Evolutionary conservation across 2,113 vertebrate genomes (phyloP).

Genomic region (Diphyllodes magnificus): DNA sequence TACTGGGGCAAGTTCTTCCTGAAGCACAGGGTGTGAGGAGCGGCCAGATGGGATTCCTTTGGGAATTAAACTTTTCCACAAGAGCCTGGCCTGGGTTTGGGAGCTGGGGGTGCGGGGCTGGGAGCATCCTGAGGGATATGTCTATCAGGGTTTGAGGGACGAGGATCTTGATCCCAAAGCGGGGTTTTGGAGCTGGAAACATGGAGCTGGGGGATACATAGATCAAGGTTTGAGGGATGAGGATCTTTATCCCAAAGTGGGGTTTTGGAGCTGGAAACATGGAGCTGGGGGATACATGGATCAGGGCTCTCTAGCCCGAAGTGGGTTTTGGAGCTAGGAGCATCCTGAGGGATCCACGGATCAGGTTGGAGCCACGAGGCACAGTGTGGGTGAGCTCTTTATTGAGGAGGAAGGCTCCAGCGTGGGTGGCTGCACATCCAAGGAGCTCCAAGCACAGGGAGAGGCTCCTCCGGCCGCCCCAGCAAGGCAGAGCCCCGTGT

Average conservation of each 20-base stretch:
- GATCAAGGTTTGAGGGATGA: neutral
- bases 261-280: neutral
- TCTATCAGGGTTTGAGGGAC: too few relatives aligned
- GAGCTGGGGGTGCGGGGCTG: neutral
- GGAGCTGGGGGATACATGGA: neutral
- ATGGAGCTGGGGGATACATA: neutral
- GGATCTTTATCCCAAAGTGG: too few relatives aligned
- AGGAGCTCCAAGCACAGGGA: neutral
- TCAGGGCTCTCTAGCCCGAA: neutral
- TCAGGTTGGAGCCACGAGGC: neutral
- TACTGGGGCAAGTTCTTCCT: conserved; percentile 87
- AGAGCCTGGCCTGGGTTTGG: too few relatives aligned
- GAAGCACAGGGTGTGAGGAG: conserved; percentile 73
- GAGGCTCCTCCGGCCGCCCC: neutral
- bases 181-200: too few relatives aligned
- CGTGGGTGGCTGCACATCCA: neutral
- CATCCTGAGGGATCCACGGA: neutral
- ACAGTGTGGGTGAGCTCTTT: conserved; percentile 17
- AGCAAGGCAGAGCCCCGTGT: neutral
- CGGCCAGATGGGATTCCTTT: fast-evolving
- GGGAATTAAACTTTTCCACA: neutral
- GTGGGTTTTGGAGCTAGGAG: neutral
- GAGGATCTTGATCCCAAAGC: too few relatives aligned
- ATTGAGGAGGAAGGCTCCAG: conserved; percentile 7
- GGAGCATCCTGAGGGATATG: neutral